phyloP scores from a whole-genome alignment of 2,113 vertebrate species.

The Lamprologus speciosus region DNA sequence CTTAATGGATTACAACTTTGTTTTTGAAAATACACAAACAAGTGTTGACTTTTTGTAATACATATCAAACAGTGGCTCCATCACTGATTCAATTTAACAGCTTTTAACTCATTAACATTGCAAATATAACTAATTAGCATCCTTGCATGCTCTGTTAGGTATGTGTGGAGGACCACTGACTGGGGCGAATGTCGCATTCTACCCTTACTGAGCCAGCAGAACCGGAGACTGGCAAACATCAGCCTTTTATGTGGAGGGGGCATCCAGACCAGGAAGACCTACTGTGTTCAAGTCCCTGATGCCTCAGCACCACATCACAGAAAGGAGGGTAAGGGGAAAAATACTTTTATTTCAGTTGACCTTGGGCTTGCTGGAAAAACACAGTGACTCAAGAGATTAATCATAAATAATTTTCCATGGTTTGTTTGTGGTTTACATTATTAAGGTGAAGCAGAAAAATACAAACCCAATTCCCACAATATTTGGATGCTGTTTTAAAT shows the following conservation, averaged over 20 bases:
- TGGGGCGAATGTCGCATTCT: slow-evolving; percentile 85
- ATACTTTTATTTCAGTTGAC: background rate
- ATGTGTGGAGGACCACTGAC: slow-evolving; percentile 85
- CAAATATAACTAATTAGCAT: background rate
- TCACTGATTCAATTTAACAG: background rate
- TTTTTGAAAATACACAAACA: background rate
- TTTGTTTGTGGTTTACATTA: background rate
- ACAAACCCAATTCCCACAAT: background rate
- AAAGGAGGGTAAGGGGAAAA: slow-evolving; percentile 78
- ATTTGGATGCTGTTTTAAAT: background rate
- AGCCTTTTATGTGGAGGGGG: slow-evolving; percentile 82
- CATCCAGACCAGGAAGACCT: slow-evolving; percentile 84
- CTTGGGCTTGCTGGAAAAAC: background rate
- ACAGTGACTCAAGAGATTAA: background rate
- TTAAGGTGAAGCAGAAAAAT: background rate
- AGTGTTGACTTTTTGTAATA: background rate
- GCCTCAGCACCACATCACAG: slow-evolving; percentile 45
- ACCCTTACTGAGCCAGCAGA: slow-evolving; percentile 78
- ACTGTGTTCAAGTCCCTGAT: slow-evolving; percentile 76
- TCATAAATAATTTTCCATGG: background rate
- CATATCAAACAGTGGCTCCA: background rate
- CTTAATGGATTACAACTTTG: background rate
- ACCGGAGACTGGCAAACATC: slow-evolving; percentile 59
- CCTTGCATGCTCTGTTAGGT: slow-evolving; percentile 65
- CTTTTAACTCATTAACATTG: background rate